Evolutionary conservation across 2,888 invertebrate species (phyloP), one percentile per base, ranked within the genome.

Genomic region (Eilema depressum): DNA sequence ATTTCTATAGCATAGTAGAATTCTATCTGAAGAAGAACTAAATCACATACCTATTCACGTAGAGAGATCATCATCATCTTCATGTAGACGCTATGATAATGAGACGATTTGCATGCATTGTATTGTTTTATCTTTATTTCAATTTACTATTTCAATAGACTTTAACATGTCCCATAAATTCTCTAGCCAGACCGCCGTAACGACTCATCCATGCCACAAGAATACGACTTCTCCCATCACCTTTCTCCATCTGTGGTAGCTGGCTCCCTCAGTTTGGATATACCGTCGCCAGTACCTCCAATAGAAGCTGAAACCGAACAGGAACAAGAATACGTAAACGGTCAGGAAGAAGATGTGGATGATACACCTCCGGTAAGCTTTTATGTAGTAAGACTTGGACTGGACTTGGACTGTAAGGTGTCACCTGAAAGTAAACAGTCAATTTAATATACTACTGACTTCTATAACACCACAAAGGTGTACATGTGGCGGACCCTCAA

Each of bases 131-230:
- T 59, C 20, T 8, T 20, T n/a, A 8, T n/a, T n/a, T 20, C n/a
- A 20, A 0, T 11, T 12, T 25, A 8, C 17, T 11, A 41, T n/a
- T 12, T 47, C 28, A 12, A 26, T n/a, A 30, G 41, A 30, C 30
- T 53, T 57, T 23, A 23, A 66, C 59, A 37, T 37, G 0, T 66
- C 1, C 11, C 20, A 20, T 26, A 14, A 23, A 25, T 17, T 60
- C 60, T 53, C 8, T 85, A 96, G 96, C 92, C 94, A 33, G 96
- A 96, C 78, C 83, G 93, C 1, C 96, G 96, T 78, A 97, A 97
- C 83, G 97, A 97, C 84, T 96, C 96, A 11, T 96, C 96, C 60
- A 93, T 95, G 88, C 96, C 96, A 3, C 96, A 96, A 78, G 91
- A 94, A 71, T 94, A 95, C 76, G 95, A 95, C 78, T 95, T 95